Percentiles rank a stretch among this genome's conserved stretches.
These are phyloP conservation scores for Ephydatia muelleri DNA, from an alignment of 37 sponge, comb jelly and placozoan species.

Conservation along the genomic window DNA sequence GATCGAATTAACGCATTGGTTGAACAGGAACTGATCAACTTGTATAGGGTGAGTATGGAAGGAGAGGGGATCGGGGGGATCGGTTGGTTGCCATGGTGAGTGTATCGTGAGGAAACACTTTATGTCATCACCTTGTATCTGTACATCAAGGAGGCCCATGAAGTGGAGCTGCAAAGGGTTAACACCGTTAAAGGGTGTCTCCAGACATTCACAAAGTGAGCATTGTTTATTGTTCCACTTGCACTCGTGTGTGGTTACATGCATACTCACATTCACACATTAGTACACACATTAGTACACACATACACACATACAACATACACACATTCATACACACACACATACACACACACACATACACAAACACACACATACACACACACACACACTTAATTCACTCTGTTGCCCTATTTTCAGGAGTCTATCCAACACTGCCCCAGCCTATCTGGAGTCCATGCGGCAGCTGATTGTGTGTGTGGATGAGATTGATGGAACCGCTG, in stretches of 20 bases:
- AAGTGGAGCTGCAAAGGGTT: constrained; percentile 60
- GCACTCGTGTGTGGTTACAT: not conserved
- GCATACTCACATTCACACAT: not conserved
- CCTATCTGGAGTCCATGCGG: constrained; percentile 86
- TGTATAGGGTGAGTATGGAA: too few relatives aligned
- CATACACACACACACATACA: too few relatives aligned
- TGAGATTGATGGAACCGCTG: constrained; percentile 64
- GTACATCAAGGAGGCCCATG: constrained; percentile 26
- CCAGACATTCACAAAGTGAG: constrained; percentile 68
- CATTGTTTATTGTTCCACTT: not conserved
- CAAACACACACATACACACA: too few relatives aligned
- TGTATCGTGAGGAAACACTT: too few relatives aligned
- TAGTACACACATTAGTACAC: too few relatives aligned
- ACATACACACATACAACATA: too few relatives aligned
- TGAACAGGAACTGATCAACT: not conserved
- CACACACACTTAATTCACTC: constrained; percentile 4
- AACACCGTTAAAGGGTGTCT: constrained; percentile 52
- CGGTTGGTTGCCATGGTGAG: too few relatives aligned
- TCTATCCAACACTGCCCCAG: constrained; percentile 90
- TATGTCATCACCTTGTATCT: too few relatives aligned
- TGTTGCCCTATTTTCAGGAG: constrained; percentile 39
- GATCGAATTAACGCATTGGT: too few relatives aligned
- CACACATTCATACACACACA: too few relatives aligned
- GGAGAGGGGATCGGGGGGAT: too few relatives aligned
- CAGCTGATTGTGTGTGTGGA: constrained; percentile 68